These are phyloP conservation scores for Mugil cephalus DNA, from an alignment of 2,113 vertebrate genomes.

Conservation along the genomic window DNA sequence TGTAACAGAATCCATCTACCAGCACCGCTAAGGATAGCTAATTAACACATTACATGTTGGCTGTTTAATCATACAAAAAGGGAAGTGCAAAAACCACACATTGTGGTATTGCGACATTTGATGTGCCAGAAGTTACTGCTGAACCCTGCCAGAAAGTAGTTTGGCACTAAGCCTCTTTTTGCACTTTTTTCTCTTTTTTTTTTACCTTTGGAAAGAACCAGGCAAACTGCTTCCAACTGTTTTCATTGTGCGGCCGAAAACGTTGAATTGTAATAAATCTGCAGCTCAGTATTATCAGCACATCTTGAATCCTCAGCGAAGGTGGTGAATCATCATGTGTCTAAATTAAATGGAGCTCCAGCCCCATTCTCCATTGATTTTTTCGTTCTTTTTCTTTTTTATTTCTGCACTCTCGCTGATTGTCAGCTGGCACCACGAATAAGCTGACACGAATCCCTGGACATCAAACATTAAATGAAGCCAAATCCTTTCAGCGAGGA, in stretches of 20 bases:
- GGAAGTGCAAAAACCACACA: constrained; percentile 16
- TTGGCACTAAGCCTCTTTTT: not conserved
- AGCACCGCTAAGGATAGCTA: not conserved
- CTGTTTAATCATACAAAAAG: constrained; percentile 13
- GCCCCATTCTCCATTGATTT: constrained; percentile 35
- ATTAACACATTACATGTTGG: constrained; percentile 9
- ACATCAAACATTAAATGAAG: constrained; percentile 15
- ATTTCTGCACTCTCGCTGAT: not conserved
- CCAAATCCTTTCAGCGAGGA: constrained; percentile 23
- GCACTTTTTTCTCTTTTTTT: not conserved
- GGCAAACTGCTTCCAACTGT: not conserved
- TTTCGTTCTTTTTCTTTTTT: not conserved
- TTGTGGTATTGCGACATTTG: not conserved
- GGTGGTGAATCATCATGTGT: constrained; percentile 11
- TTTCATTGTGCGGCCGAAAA: not conserved
- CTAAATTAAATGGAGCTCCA: constrained; percentile 24
- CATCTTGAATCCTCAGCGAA: not conserved
- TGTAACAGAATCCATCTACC: not conserved
- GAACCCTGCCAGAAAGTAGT: constrained; percentile 10
- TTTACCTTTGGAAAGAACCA: not conserved
- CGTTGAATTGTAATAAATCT: not conserved
- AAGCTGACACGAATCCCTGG: constrained; percentile 33
- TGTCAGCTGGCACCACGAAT: constrained; percentile 18
- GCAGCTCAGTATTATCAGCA: not conserved
- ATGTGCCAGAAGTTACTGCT: constrained; percentile 10